These are phyloP conservation scores for Mobula hypostoma DNA, from an alignment of 2,113 vertebrate species.

Conservation along the genomic window DNA sequence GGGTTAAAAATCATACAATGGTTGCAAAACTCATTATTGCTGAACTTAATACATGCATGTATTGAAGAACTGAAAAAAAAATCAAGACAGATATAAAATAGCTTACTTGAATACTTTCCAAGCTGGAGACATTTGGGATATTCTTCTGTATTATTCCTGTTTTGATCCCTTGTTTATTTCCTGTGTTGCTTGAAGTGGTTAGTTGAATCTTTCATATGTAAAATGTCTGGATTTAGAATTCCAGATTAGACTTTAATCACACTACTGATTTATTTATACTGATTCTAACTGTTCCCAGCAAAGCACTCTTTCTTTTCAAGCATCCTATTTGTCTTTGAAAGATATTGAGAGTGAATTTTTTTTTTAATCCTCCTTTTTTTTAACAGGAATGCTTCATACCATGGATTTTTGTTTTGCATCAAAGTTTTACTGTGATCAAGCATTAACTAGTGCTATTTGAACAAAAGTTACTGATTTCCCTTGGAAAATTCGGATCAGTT, in stretches of 20 bases:
- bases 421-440: neutral
- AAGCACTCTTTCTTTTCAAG: neutral
- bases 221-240: conserved; percentile 23
- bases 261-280: conserved; percentile 6
- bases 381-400: neutral
- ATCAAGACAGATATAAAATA: neutral
- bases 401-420: neutral
- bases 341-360: neutral
- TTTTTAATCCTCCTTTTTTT: neutral
- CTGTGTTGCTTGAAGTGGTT: conserved; percentile 6
- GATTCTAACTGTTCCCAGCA: neutral
- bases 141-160: neutral
- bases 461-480: too few species aligned
- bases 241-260: conserved; percentile 17
- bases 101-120: neutral
- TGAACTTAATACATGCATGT: neutral
- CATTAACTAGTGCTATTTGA: neutral
- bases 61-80: neutral
- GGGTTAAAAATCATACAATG: neutral
- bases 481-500: neutral
- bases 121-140: neutral
- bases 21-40: neutral
- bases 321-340: conserved; percentile 16
- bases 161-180: conserved; percentile 18
- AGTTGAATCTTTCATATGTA: neutral